Conservation (phyloP, 2,113 vertebrate species). For the Salvelinus namaycush region DNA sequence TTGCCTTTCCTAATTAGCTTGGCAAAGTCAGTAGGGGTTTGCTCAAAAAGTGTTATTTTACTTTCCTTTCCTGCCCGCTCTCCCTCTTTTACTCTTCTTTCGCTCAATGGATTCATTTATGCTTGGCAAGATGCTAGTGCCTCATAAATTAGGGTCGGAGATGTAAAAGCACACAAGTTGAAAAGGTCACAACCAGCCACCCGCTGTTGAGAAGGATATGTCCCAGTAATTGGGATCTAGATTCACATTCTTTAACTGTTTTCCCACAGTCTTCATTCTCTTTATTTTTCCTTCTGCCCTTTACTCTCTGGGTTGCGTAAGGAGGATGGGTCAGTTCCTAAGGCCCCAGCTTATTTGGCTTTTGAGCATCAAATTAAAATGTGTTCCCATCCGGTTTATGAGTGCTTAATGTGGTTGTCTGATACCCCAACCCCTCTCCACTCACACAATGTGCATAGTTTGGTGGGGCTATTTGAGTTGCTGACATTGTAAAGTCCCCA, state of each 20-base stretch:
- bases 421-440: not conserved
- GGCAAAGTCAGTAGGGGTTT: slow-evolving; percentile 1
- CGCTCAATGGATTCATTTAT: slow-evolving; percentile 5
- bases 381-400: not conserved
- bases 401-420: not conserved
- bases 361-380: not conserved
- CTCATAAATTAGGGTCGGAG: slow-evolving; percentile 32
- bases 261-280: too few species aligned
- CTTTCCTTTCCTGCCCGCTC: not conserved
- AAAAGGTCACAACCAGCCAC: slow-evolving; percentile 27
- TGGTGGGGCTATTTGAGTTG: not conserved
- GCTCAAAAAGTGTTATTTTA: slow-evolving; percentile 9
- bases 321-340: not conserved
- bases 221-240: slow-evolving; percentile 36
- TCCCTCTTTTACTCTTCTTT: not conserved
- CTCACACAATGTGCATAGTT: not conserved
- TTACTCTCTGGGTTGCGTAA: not conserved
- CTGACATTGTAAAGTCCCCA: not conserved
- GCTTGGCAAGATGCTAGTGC: slow-evolving; percentile 10
- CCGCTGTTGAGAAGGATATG: slow-evolving; percentile 3
- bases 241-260: slow-evolving; percentile 6
- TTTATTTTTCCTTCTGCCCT: not conserved
- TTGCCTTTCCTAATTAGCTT: slow-evolving; percentile 22
- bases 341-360: not conserved
- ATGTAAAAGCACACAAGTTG: slow-evolving; percentile 35